Evolutionary conservation across 1,140 invertebrate genomes (phyloP).

Genomic region (Gryllus bimaculatus): DNA sequence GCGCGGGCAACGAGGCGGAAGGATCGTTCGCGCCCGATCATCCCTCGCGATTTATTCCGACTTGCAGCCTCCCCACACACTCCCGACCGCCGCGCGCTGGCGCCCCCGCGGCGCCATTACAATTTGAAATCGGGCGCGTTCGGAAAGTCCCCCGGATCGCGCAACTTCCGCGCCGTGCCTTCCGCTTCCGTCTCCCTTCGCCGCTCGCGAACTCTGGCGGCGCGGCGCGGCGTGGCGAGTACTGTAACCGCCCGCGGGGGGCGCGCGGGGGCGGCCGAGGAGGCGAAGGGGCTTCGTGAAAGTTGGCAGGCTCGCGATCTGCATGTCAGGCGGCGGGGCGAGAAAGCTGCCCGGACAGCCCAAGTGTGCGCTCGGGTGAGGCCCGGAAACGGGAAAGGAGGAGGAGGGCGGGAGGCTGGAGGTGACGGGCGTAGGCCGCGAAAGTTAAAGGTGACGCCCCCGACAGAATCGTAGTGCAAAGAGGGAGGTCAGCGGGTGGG

Average conservation of each 20-base stretch:
- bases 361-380: background rate
- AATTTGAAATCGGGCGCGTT: background rate
- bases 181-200: background rate
- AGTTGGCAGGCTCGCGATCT: background rate
- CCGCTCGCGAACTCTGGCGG: background rate
- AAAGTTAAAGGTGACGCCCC: background rate
- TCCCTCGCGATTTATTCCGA: background rate
- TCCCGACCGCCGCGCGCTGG: background rate
- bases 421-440: background rate
- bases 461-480: background rate
- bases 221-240: background rate
- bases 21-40: background rate
- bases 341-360: background rate
- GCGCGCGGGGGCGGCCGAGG: no score
- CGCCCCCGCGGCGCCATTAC: background rate
- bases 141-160: background rate
- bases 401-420: background rate
- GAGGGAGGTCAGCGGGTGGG: background rate
- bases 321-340: background rate
- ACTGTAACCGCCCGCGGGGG: background rate
- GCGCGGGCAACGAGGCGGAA: background rate
- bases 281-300: background rate
- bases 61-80: background rate
- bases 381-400: background rate
- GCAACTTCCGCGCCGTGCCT: background rate